These are phyloP conservation scores for Andricus curvator DNA, from an alignment of 2,888 invertebrate genomes.

Conservation along the genomic window DNA sequence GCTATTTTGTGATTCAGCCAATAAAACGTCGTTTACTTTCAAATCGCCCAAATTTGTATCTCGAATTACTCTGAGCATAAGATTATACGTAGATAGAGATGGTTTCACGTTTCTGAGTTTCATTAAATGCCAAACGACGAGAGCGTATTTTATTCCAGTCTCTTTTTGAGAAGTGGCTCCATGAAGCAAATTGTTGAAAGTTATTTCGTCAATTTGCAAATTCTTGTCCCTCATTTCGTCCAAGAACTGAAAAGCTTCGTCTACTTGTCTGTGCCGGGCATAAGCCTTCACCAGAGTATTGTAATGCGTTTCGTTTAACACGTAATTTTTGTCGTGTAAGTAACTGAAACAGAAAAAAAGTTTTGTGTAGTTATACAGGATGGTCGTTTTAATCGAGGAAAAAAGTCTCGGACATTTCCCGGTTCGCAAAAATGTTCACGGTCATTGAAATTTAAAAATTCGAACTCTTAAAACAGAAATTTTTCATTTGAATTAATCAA, in stretches of 20 bases:
- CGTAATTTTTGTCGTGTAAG: constrained; percentile 82
- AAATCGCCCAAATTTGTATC: constrained; percentile 89
- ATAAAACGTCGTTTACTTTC: constrained; percentile 60
- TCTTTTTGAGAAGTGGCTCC: constrained; percentile 90
- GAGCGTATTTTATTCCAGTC: constrained; percentile 89
- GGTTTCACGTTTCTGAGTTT: constrained; percentile 83
- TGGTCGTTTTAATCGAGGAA: too few species aligned
- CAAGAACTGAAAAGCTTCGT: constrained; percentile 88
- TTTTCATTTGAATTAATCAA: too few species aligned
- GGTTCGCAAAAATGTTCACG: too few species aligned
- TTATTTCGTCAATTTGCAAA: constrained; percentile 83
- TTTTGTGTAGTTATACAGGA: background rate
- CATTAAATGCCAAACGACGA: constrained; percentile 94
- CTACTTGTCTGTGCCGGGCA: constrained; percentile 89
- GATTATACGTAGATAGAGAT: constrained; percentile 87
- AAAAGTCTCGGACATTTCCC: too few species aligned
- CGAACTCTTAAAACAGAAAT: too few species aligned
- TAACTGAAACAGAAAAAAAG: constrained; percentile 24
- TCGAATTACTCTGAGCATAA: constrained; percentile 87
- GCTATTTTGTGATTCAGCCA: constrained; percentile 35
- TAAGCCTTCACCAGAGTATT: constrained; percentile 96
- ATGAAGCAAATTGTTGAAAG: constrained; percentile 90
- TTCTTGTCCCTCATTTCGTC: constrained; percentile 89
- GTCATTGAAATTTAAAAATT: too few species aligned
- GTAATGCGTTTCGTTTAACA: constrained; percentile 88